A percentile compares a stretch with the other conserved stretches of the same genome.
Evolutionary conservation across 2,797 vertebrate genomes (phyloP).

Genomic region (Podarcis siculus): DNA sequence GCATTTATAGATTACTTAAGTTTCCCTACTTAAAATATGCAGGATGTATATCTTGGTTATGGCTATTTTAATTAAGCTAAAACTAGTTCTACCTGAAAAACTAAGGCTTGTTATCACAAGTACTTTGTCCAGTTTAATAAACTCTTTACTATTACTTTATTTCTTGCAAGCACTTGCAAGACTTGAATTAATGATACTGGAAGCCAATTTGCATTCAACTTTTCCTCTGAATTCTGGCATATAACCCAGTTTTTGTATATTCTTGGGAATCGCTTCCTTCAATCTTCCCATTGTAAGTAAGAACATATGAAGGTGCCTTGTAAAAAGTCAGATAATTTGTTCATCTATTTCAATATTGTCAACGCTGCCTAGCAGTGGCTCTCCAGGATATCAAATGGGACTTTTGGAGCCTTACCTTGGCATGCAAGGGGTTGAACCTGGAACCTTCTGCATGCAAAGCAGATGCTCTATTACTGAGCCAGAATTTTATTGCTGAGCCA

Average conservation of each 20-base stretch:
- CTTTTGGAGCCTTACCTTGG: no score
- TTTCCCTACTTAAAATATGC: background rate
- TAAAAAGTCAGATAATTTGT: no score
- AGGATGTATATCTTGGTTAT: background rate
- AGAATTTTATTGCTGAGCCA: no score
- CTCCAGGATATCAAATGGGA: no score
- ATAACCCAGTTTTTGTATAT: background rate
- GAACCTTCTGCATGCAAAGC: no score
- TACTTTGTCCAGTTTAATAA: background rate
- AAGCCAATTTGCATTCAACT: background rate
- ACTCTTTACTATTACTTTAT: background rate
- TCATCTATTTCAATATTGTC: no score
- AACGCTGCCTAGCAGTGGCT: no score
- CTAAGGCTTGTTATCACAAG: background rate
- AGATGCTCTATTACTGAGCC: no score
- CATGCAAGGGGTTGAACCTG: no score
- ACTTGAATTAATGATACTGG: background rate
- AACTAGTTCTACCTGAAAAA: constrained; percentile 8
- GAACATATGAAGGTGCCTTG: no score
- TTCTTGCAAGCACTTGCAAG: background rate
- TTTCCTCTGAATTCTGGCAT: background rate
- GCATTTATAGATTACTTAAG: background rate
- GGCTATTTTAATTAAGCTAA: background rate
- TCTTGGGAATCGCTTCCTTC: background rate
- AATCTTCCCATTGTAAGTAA: background rate